These are phyloP conservation scores for Chroicocephalus ridibundus DNA, from an alignment of 2,113 vertebrate species.

Conservation along the genomic window DNA sequence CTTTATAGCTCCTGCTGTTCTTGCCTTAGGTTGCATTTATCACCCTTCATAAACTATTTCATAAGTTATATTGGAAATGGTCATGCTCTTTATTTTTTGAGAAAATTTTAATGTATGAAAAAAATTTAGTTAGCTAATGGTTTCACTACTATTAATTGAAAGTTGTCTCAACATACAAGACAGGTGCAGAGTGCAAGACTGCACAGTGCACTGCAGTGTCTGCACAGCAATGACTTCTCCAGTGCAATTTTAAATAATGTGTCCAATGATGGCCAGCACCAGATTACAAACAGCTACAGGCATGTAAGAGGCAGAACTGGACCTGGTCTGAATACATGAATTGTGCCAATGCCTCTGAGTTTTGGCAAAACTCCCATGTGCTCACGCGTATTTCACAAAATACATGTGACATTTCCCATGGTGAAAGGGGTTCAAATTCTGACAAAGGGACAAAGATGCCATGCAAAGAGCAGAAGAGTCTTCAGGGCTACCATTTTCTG, in stretches of 20 bases:
- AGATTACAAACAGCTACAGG: background rate
- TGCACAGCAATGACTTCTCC: background rate
- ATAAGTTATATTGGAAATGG: background rate
- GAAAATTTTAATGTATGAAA: background rate
- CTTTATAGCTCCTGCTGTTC: background rate
- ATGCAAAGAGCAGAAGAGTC: background rate
- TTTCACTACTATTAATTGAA: background rate
- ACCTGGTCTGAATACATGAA: background rate
- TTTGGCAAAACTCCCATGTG: background rate
- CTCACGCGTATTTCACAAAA: background rate
- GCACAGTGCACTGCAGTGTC: background rate
- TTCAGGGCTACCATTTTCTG: background rate
- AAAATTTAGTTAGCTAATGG: background rate
- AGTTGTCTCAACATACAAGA: background rate
- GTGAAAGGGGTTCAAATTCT: background rate
- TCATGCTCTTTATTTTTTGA: background rate
- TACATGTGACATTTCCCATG: background rate
- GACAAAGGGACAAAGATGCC: background rate
- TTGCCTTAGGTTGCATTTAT: background rate
- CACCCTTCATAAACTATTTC: background rate
- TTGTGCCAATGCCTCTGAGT: background rate
- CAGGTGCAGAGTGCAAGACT: background rate
- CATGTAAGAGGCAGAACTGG: background rate
- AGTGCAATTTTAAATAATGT: background rate
- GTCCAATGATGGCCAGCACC: background rate